Evolutionary conservation across 1,140 invertebrate genomes (phyloP), one percentile per base, ranked within the genome.

Genomic region (Heliconius congener): DNA sequence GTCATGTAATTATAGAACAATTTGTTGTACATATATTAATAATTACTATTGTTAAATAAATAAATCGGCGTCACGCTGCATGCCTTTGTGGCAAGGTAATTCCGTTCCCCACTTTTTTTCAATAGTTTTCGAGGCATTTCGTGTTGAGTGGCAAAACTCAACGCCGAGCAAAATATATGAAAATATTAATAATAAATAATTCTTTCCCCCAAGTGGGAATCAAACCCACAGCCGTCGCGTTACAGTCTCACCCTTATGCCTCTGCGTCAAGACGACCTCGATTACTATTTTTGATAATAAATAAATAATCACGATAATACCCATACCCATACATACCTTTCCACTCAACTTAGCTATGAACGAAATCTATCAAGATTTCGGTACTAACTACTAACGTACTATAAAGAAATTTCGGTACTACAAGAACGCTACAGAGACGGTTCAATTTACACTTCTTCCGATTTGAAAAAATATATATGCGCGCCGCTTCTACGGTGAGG

Each of bases 401-500:
- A 27, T 30, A 27, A 66, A 66, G 3, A 23, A n/a, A 13, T 13
- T 4, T 66, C 27, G 8, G 3, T 8, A 27, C 11, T 30, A 9
- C 9, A 0, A 60, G 1, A 60, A 60, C 23, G n/a, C 66, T 46
- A 42, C 3, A 39, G 57, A 18, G 9, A 5, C 23, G 19, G 19
- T n/a, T 39, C 74, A 66, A 75, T 9, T 37, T 37, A 6, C 34
- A 37, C 34, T 75, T 75, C n/a, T 42, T 76, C 60, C 74, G 27
- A 66, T 50, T 76, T 23, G 27, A 70, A 70, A 76, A 42, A 42
- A 23, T 50, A 42, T 71, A 30, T 79, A 86, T 84, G 81, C 85
- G 66, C 71, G 80, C 78, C 86, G 83, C 84, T 83, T 88, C 78
- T 50, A 76, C 66, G 23, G 74, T 73, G 76, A 70, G 81, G 81